Percentiles rank a stretch among this genome's conserved stretches.
Conservation (phyloP, 2,797 vertebrate genomes). For the Cryptoblepharus egeriae region DNA sequence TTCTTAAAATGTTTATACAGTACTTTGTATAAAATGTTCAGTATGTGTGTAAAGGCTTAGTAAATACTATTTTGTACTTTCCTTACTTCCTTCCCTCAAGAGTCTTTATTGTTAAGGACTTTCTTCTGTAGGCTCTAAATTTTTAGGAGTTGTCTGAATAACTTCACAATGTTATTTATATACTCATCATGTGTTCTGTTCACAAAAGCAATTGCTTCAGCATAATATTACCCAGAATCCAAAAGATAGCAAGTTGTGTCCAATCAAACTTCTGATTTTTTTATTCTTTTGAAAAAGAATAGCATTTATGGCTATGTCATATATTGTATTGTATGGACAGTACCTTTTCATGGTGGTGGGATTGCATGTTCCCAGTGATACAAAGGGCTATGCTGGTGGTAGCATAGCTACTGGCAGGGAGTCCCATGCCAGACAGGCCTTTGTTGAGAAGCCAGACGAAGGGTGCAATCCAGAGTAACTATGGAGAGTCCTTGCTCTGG, state of each 20-base stretch:
- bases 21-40: background rate
- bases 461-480: no score
- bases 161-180: background rate
- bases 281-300: background rate
- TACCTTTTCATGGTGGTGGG: no score
- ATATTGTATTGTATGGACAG: no score
- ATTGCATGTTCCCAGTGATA: no score
- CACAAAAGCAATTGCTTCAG: background rate
- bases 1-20: background rate
- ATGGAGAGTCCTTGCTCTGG: no score
- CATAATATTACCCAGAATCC: background rate
- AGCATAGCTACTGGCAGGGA: no score
- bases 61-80: background rate
- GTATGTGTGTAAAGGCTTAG: background rate
- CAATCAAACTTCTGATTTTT: background rate
- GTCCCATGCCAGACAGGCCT: no score
- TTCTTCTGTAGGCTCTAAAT: background rate
- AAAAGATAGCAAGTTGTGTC: background rate
- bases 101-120: background rate
- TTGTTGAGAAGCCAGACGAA: no score
- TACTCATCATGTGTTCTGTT: background rate
- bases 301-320: no score
- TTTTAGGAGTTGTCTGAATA: background rate
- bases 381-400: no score
- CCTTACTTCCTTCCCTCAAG: no score